Percentiles rank a stretch among this genome's conserved stretches.
Conservation (phyloP, 1,140 invertebrate genomes). For the Goniozus legneri region DNA sequence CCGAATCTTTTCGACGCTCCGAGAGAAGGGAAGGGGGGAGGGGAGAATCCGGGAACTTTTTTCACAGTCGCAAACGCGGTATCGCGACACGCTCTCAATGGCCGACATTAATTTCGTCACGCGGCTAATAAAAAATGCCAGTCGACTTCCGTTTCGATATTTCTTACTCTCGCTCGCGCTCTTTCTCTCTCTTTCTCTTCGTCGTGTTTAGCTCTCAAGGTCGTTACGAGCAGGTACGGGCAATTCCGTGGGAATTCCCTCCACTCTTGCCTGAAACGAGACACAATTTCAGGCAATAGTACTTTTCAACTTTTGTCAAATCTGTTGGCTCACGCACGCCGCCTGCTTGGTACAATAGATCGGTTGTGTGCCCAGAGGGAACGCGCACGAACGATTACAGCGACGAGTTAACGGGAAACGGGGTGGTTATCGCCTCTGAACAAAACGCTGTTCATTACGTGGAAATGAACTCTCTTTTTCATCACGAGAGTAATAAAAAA, state of each 20-base stretch:
- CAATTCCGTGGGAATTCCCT: neutral
- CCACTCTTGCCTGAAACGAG: neutral
- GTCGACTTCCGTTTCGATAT: conserved; percentile 6
- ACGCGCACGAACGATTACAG: too few relatives aligned
- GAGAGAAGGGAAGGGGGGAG: conserved; percentile 26
- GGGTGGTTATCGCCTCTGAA: neutral
- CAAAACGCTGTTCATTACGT: neutral
- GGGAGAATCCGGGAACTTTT: conserved; percentile 27
- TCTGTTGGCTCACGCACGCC: neutral
- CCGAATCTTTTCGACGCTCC: conserved; percentile 48
- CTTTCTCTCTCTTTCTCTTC: too few relatives aligned
- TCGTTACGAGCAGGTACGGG: neutral
- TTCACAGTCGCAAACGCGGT: conserved; percentile 10
- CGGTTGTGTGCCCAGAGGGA: too few relatives aligned
- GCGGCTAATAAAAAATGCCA: conserved; percentile 9
- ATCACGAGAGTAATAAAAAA: too few relatives aligned
- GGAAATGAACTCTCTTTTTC: too few relatives aligned
- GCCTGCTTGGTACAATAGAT: too few relatives aligned
- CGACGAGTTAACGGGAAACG: too few relatives aligned
- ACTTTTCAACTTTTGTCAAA: neutral
- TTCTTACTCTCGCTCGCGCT: too few relatives aligned
- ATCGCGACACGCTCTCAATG: neutral
- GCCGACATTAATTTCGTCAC: conserved; percentile 2
- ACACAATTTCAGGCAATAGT: neutral
- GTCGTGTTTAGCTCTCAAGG: conserved; percentile 8